Conservation (phyloP, 2,113 vertebrate genomes). For the Hipposideros armiger region DNA sequence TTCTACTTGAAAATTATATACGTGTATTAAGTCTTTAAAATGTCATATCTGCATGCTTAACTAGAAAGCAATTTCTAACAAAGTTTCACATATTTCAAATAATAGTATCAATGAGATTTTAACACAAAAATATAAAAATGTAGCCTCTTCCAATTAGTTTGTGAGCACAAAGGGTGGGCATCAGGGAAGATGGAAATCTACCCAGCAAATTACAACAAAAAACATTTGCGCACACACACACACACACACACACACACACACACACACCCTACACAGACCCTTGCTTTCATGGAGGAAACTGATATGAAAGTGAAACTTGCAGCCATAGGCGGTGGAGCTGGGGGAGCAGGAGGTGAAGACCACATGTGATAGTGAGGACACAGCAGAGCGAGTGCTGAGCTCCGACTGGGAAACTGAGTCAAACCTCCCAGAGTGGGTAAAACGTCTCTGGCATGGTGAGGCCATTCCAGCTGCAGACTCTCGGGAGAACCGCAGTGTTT, state of each 20-base stretch:
- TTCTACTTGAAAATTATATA: neutral
- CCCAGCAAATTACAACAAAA: neutral
- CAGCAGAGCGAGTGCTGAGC: neutral
- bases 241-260: too few relatives aligned
- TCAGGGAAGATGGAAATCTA: neutral
- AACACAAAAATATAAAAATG: constrained; percentile 5
- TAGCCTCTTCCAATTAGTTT: neutral
- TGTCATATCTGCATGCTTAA: neutral
- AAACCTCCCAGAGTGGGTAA: neutral
- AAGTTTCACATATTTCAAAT: neutral
- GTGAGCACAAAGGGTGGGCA: neutral
- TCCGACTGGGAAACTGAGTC: neutral
- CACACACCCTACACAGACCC: too few relatives aligned
- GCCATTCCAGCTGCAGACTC: too few relatives aligned
- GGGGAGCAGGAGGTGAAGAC: neutral
- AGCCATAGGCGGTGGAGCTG: rapidly evolving
- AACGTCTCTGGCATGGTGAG: too few relatives aligned
- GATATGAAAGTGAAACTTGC: neutral
- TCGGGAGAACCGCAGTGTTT: neutral
- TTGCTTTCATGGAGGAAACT: neutral
- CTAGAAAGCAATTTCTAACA: neutral
- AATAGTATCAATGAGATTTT: neutral
- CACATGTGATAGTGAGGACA: neutral
- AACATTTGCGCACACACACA: too few relatives aligned
- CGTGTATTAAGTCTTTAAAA: neutral